phyloP scores from a whole-genome alignment of 2,113 vertebrate genomes.

The Eulemur macaco region DNA sequence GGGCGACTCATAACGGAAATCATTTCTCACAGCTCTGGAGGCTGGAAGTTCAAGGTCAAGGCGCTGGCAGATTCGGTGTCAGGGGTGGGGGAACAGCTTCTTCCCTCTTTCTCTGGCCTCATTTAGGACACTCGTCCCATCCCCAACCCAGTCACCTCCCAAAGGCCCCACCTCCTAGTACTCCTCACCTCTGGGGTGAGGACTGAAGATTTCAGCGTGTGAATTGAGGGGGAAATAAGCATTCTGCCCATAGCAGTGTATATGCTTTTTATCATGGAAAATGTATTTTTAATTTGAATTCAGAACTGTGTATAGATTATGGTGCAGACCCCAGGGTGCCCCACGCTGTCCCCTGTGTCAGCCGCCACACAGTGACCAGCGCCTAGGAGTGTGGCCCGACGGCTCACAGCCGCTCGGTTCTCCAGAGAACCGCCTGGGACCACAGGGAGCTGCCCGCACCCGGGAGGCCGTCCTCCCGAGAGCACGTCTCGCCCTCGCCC shows the following conservation, averaged over 20 bases:
- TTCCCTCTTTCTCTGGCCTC: neutral
- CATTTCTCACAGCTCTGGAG: neutral
- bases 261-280: rapidly evolving
- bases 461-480: rapidly evolving
- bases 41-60: neutral
- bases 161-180: neutral
- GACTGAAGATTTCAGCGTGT: neutral
- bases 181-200: no score
- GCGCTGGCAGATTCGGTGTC: neutral
- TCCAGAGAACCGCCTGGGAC: rapidly evolving
- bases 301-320: neutral
- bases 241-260: rapidly evolving
- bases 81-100: no score
- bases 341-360: rapidly evolving
- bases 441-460: neutral
- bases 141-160: no score
- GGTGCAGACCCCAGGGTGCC: rapidly evolving
- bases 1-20: neutral
- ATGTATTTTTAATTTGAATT: rapidly evolving
- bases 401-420: rapidly evolving
- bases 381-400: rapidly evolving
- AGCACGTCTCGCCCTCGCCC: rapidly evolving
- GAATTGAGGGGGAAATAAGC: no score
- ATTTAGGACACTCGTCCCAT: neutral
- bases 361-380: rapidly evolving